phyloP scores from a whole-genome alignment of 2,797 vertebrate species.

The Phoxinus dragarum region DNA sequence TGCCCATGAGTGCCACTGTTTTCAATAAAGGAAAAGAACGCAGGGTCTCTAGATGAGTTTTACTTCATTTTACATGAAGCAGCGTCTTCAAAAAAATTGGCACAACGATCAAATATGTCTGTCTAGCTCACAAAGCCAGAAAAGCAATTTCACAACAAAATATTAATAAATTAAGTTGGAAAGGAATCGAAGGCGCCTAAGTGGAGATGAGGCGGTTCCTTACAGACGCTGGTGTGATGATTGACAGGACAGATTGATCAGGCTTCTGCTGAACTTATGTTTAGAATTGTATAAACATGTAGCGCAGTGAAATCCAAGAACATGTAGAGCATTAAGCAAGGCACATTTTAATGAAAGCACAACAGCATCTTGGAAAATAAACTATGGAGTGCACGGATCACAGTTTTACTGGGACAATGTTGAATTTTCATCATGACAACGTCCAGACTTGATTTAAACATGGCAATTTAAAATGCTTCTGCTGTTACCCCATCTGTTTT shows the following conservation, averaged over 20 bases:
- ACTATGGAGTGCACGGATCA: not conserved
- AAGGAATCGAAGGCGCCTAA: not conserved
- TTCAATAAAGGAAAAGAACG: not conserved
- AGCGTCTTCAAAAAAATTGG: not conserved
- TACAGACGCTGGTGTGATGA: not conserved
- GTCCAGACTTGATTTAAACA: conserved; percentile 6
- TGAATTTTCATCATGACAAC: not conserved
- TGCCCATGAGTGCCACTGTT: not conserved
- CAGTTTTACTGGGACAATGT: not conserved
- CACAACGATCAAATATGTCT: not conserved
- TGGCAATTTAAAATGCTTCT: not conserved
- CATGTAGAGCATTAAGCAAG: not conserved
- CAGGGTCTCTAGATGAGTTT: not conserved
- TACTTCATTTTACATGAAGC: not conserved
- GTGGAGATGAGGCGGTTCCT: not conserved
- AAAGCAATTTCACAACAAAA: not conserved
- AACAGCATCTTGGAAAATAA: conserved; percentile 7
- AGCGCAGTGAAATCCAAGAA: not conserved
- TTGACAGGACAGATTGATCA: not conserved
- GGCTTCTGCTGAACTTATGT: not conserved
- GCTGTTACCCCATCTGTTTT: not conserved
- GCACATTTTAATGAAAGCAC: not conserved
- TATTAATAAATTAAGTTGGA: not conserved
- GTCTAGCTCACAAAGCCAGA: not conserved
- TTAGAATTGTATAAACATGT: not conserved